Base-by-base conservation (phyloP, 2,113 vertebrate genomes). In the Daubentonia madagascariensis region DNA sequence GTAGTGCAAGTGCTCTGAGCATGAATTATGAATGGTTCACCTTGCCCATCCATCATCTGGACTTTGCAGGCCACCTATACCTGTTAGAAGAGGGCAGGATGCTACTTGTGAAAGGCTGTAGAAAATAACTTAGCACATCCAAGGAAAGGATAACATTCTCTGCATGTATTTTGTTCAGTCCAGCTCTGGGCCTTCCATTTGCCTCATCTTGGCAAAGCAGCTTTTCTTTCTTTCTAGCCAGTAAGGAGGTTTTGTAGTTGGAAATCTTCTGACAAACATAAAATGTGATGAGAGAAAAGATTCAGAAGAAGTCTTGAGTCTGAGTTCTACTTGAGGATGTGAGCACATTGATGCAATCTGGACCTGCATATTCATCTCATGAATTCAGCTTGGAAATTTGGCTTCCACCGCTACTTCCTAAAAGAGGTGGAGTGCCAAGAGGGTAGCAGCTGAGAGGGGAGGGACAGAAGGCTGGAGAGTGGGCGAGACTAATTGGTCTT, bases 401-500 rank as follows among this genome's bases (percentile, higher is more conserved):
- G 93, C 87, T 98, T 93, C 97, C 87, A 78, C 18, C 2, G 30
- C 97, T 94, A 92, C 94, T 98, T 97, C 95, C 61, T 96, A 94
- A 95, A 87, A 97, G 85, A 91, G 63, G 83, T 1, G 28, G 95
- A 94, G 50, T 94, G 85, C 80, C 96, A 93, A 93, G 89, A 96
- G 94, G 83, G 54, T 96, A 92, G 81, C 97, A 98, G 94, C 95
- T 97, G 97, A 97, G 89, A 97, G 96, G 80, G 95, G 95, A 96
- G 97, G 91, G 87, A 97, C 79, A 85, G 91, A 96, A 92, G 89
- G 93, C 98, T 97, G 80, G 48, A 90, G 50, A 98, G 89, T 95
- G 96, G 98, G 97, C 89, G 98, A 98, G 88, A 96, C 80, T 97
- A 97, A 98, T 95, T 35, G 35, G 93, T 98, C 96, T 98, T 97